These are phyloP conservation scores for Cataglyphis hispanica DNA, from an alignment of 1,140 invertebrate genomes.

Conservation along the genomic window DNA sequence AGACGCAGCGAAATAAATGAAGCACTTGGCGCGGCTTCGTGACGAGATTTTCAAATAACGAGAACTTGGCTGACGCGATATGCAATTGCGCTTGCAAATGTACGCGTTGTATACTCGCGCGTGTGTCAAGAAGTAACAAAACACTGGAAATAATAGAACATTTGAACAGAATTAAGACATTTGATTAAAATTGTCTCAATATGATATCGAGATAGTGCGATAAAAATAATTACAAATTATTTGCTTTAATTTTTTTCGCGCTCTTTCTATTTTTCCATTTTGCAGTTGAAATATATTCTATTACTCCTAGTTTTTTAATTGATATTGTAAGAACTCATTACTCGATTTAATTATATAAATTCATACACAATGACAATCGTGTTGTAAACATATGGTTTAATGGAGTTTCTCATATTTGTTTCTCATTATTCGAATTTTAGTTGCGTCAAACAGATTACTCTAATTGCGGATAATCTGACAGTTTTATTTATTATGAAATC, in stretches of 20 bases:
- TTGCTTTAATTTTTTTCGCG: not conserved
- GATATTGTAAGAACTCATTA: not conserved
- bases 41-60: conserved; percentile 57
- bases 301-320: conserved; percentile 24
- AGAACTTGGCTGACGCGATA: conserved; percentile 43
- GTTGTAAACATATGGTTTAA: not conserved
- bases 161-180: too few species aligned
- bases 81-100: conserved; percentile 1
- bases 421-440: conserved; percentile 5
- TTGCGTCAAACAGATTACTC: not conserved
- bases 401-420: not conserved
- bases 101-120: not conserved
- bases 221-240: not conserved
- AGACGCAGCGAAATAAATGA: conserved; percentile 24
- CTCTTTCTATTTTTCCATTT: not conserved
- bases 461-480: not conserved
- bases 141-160: conserved; percentile 16
- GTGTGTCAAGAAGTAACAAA: conserved; percentile 35
- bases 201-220: not conserved
- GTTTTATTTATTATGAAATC: not conserved
- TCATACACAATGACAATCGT: not conserved
- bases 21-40: conserved; percentile 52
- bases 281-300: not conserved
- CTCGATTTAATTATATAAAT: not conserved
- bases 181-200: not conserved